A percentile compares a stretch with the other conserved stretches of the same genome.
phyloP scores from a whole-genome alignment of 2,888 invertebrate genomes.

The Osedax frankpressi region DNA sequence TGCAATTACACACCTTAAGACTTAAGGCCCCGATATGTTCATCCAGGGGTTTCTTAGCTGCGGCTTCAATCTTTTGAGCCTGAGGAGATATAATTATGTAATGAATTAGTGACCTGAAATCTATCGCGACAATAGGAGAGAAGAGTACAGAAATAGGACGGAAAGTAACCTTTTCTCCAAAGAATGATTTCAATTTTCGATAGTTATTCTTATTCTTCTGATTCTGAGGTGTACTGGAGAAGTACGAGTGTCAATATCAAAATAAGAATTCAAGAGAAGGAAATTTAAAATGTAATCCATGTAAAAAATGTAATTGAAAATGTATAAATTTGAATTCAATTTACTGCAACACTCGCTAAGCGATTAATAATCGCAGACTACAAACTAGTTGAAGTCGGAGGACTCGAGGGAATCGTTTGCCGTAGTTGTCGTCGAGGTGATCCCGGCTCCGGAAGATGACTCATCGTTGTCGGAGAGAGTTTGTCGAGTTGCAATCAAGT shows the following conservation, averaged over 20 bases:
- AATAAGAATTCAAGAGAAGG: too few species aligned
- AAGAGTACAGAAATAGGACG: too few species aligned
- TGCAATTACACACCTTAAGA: neutral
- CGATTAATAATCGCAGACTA: too few species aligned
- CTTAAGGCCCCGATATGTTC: neutral
- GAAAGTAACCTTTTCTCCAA: conserved; percentile 45
- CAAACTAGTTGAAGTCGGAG: too few species aligned
- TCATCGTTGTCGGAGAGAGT: neutral
- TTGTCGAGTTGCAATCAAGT: conserved; percentile 66
- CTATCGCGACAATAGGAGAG: too few species aligned
- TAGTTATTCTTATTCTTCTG: neutral
- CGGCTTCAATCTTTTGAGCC: neutral
- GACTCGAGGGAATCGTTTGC: too few species aligned
- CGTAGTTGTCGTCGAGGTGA: too few species aligned
- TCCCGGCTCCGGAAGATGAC: neutral
- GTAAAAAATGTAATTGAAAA: too few species aligned
- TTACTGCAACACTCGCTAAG: too few species aligned
- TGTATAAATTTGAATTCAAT: too few species aligned
- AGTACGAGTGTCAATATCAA: conserved; percentile 14
- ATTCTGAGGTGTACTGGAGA: conserved; percentile 54
- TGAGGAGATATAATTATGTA: neutral
- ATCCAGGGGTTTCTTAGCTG: neutral
- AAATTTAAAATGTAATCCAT: too few species aligned
- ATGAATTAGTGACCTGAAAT: neutral
- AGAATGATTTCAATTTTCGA: conserved; percentile 45